A percentile compares a stretch with the other conserved stretches of the same genome.
These are phyloP conservation scores for Panonychus citri DNA, from an alignment of 1,140 invertebrate species.

Conservation along the genomic window DNA sequence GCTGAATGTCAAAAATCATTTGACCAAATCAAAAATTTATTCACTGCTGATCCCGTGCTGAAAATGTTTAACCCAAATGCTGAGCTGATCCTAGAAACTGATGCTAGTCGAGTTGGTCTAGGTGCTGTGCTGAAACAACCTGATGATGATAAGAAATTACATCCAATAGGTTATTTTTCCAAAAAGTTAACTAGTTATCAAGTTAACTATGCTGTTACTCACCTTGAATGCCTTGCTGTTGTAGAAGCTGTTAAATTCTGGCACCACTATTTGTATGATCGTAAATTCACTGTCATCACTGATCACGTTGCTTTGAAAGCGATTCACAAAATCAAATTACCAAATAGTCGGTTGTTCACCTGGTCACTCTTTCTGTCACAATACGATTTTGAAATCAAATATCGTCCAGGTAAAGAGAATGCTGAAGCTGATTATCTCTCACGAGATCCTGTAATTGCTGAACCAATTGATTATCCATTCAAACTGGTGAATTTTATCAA, in stretches of 20 bases:
- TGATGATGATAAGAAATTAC: neutral
- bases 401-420: neutral
- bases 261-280: conserved; percentile 4
- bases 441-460: too few relatives aligned
- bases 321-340: neutral
- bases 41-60: neutral
- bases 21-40: conserved; percentile 1
- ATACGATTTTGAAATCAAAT: conserved; percentile 3
- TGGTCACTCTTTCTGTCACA: neutral
- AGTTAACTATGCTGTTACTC: neutral
- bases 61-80: conserved; percentile 6
- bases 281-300: conserved; percentile 4
- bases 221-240: conserved; percentile 6
- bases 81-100: neutral
- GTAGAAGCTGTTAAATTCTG: conserved; percentile 3
- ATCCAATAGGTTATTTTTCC: too few relatives aligned
- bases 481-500: neutral
- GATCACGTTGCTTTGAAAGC: conserved; percentile 2
- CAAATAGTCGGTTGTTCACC: neutral
- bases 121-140: conserved; percentile 26
- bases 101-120: conserved; percentile 24
- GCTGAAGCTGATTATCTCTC: conserved; percentile 5
- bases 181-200: neutral
- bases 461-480: too few relatives aligned
- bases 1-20: conserved; percentile 1